phyloP scores from a whole-genome alignment of 2,797 vertebrate genomes.

The Parotocinclus haroldoi region DNA sequence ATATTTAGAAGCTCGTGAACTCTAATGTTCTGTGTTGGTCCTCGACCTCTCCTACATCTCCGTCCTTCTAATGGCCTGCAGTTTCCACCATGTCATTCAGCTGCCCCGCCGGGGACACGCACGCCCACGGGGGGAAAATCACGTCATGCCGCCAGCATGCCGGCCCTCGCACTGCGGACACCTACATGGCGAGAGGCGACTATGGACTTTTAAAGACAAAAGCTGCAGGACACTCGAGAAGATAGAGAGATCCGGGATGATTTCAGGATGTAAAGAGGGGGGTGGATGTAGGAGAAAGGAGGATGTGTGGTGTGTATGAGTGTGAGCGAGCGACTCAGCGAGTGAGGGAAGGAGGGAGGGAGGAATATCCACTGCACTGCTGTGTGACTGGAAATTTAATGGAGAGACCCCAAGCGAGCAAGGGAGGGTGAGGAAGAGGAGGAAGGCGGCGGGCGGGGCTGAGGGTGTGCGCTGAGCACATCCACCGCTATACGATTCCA shows the following conservation, averaged over 20 bases:
- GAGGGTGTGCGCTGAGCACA: slow-evolving; percentile 49
- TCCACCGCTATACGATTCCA: slow-evolving; percentile 57
- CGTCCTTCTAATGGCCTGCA: no score
- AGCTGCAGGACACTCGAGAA: neutral
- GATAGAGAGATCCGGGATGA: slow-evolving; percentile 1
- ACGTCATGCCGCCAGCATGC: slow-evolving; percentile 29
- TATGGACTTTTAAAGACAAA: no score
- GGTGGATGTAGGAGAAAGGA: slow-evolving; percentile 29
- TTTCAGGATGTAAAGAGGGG: slow-evolving; percentile 13
- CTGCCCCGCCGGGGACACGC: no score
- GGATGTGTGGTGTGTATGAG: slow-evolving; percentile 24
- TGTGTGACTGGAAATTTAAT: slow-evolving; percentile 83
- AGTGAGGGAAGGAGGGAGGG: slow-evolving; percentile 38
- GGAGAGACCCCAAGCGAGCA: slow-evolving; percentile 59
- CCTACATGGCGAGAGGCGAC: no score
- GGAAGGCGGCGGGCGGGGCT: slow-evolving; percentile 28
- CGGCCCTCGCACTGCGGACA: slow-evolving; percentile 33
- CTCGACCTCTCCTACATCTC: no score
- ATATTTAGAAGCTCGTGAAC: no score
- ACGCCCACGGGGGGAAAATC: no score
- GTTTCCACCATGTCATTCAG: no score
- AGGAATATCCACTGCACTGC: slow-evolving; percentile 76
- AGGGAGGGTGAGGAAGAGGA: slow-evolving; percentile 21
- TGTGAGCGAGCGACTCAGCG: slow-evolving; percentile 16
- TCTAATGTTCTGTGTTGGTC: no score